Evolutionary conservation across 2,797 vertebrate genomes (phyloP), one percentile per base, ranked within the genome.

Genomic region (Bradypus variegatus): DNA sequence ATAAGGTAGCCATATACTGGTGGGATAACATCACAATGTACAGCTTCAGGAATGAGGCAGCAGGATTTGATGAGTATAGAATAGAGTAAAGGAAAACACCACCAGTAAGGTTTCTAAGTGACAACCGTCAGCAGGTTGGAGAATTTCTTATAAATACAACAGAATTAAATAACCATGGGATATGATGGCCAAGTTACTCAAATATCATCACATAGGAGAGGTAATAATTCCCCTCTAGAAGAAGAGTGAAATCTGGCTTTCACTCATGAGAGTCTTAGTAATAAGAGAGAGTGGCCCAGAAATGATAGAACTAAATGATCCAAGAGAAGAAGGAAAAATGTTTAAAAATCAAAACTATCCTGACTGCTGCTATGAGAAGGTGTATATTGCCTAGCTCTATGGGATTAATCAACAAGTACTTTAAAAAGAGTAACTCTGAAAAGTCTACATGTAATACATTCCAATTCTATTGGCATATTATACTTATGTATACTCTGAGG

Each of bases 101-200:
- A 93, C 73, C n/a, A 92, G 78, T 50, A 84, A 94, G 64, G 67
- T 60, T 90, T 92, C 79, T 90, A 94, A 94, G 90, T 92, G 88
- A 93, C 91, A 95, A 91, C 73, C 1, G 6, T 95, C 94, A 95
- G 95, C 93, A 96, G 83, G 82, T 38, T 95, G 86, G 38, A 96
- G 76, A 95, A 93, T 2, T 90, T 70, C 92, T 95, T 95, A 95
- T 91, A 94, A 91, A 88, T 92, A 92, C 53, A 90, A 90, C 6
- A 91, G 88, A 84, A 95, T 94, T 92, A 93, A 93, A 93, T 84
- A 94, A 92, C 92, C 73, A 67, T 14, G 64, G 72, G 75, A n/a
- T 70, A 83, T 84, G 58, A 94, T 78, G 81, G 50, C 73, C 87
- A 67, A 92, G 72, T 53, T 94, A 50, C 92, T 95, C 88, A 95